phyloP scores from a whole-genome alignment of 2,888 invertebrate species.

The Epicampocera succincta region DNA sequence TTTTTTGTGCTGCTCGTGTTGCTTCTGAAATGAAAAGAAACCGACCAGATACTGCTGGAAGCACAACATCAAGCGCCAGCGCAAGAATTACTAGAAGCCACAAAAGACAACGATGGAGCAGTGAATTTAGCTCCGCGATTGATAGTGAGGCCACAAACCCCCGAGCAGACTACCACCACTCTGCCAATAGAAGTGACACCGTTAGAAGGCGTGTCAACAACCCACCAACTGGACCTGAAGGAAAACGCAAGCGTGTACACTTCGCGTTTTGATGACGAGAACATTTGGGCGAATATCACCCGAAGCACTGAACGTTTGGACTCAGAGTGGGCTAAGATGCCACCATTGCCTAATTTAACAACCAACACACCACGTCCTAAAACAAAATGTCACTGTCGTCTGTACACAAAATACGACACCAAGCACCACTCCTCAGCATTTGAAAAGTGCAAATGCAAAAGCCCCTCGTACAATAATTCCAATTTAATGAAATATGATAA shows the following conservation, averaged over 20 bases:
- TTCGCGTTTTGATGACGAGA: constrained; percentile 76
- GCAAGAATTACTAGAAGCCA: constrained; percentile 7
- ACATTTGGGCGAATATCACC: constrained; percentile 76
- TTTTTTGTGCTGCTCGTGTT: constrained; percentile 76
- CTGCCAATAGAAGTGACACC: not conserved
- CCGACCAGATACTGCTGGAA: constrained; percentile 14
- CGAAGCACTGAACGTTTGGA: constrained; percentile 77
- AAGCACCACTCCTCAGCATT: constrained; percentile 2
- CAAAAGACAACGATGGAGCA: constrained; percentile 45
- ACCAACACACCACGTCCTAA: constrained; percentile 56
- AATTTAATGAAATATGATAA: constrained; percentile 62
- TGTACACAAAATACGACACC: constrained; percentile 26
- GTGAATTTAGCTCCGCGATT: not conserved
- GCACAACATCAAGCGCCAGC: constrained; percentile 10
- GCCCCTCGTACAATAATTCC: constrained; percentile 3
- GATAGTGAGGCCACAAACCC: constrained; percentile 8
- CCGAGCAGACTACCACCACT: not conserved
- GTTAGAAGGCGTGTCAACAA: not conserved
- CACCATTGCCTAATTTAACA: constrained; percentile 74
- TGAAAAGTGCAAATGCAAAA: constrained; percentile 47
- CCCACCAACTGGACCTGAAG: constrained; percentile 28
- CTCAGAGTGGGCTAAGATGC: constrained; percentile 77
- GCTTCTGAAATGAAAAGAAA: constrained; percentile 37
- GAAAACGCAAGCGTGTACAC: constrained; percentile 77
- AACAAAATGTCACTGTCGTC: constrained; percentile 70